Percentiles rank a stretch among this genome's conserved stretches.
phyloP scores from a whole-genome alignment of 2,797 vertebrate species.

The Fundulus diaphanus region DNA sequence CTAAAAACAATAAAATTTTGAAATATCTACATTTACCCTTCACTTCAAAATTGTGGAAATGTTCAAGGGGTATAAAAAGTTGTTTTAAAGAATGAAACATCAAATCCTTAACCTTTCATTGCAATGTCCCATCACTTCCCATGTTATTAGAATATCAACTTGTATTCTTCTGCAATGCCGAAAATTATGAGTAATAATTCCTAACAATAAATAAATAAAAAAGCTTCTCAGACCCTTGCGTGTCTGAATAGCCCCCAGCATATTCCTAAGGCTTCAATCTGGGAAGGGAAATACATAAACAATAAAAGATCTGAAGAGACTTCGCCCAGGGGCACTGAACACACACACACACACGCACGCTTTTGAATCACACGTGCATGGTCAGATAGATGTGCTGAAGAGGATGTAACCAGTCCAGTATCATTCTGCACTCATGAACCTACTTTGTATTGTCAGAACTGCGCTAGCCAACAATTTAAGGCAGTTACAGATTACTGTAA shows the following conservation, averaged over 20 bases:
- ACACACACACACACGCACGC: constrained; percentile 40
- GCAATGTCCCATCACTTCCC: constrained; percentile 26
- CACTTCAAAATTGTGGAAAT: background rate
- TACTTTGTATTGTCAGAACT: constrained; percentile 77
- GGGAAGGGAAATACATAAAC: constrained; percentile 75
- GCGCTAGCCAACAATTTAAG: constrained; percentile 80
- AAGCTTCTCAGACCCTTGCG: constrained; percentile 79
- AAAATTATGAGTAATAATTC: constrained; percentile 91
- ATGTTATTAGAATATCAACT: constrained; percentile 67
- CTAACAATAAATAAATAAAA: constrained; percentile 94
- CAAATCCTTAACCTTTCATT: constrained; percentile 20
- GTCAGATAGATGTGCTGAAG: constrained; percentile 23
- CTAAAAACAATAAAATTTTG: background rate
- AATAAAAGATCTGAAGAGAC: constrained; percentile 75
- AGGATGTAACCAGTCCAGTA: constrained; percentile 16
- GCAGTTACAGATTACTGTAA: constrained; percentile 75
- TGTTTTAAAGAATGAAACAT: constrained; percentile 1
- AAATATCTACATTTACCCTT: background rate
- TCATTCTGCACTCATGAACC: constrained; percentile 62
- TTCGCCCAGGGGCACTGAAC: constrained; percentile 78
- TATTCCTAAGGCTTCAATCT: constrained; percentile 85
- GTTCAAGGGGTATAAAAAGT: background rate
- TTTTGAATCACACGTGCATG: constrained; percentile 21
- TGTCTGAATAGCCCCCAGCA: constrained; percentile 87
- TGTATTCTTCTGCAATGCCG: constrained; percentile 87